Evolutionary conservation across 2,113 vertebrate genomes (phyloP).

Genomic region (Gila orcuttii): DNA sequence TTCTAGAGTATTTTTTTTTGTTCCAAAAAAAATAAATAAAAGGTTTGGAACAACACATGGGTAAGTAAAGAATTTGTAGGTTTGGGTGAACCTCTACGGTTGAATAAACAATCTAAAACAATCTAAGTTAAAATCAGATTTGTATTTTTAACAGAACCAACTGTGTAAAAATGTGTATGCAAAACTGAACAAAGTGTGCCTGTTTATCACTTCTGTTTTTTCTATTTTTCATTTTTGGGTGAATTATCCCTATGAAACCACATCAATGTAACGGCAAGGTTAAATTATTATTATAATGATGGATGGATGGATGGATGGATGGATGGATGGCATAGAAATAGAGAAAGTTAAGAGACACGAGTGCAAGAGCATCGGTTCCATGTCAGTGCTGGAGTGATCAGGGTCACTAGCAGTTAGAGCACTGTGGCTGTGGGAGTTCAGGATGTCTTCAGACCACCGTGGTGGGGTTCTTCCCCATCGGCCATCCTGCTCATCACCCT

Average conservation of each 20-base stretch:
- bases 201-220: not conserved
- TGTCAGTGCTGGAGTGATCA: conserved; percentile 72
- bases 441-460: conserved; percentile 72
- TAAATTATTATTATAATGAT: conserved; percentile 9
- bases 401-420: conserved; percentile 73
- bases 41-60: too few relatives aligned
- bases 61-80: too few relatives aligned
- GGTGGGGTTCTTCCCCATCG: conserved; percentile 63
- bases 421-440: conserved; percentile 71
- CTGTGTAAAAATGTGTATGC: not conserved
- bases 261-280: not conserved
- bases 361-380: conserved; percentile 65
- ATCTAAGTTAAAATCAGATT: not conserved
- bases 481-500: conserved; percentile 68
- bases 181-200: not conserved
- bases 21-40: too few relatives aligned
- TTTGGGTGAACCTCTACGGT: too few relatives aligned
- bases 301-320: not conserved
- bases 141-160: not conserved
- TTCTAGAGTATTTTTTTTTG: too few relatives aligned
- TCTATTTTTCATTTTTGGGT: not conserved
- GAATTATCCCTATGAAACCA: not conserved
- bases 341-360: not conserved
- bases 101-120: not conserved
- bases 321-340: conserved; percentile 1